Evolutionary conservation across 1,140 invertebrate genomes (phyloP).

Genomic region (Magallana ariakensis): DNA sequence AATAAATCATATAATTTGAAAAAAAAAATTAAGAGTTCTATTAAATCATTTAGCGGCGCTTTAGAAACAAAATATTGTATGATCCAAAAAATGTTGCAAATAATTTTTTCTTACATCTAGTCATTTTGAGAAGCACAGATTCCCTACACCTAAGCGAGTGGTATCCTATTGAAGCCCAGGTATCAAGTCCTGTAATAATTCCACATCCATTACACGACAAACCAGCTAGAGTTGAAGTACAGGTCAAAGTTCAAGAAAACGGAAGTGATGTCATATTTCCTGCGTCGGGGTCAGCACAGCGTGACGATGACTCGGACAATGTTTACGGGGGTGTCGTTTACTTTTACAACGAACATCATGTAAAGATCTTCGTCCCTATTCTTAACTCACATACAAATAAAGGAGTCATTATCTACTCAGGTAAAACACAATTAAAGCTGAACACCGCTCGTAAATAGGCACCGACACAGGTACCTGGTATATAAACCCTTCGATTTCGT

Average conservation of each 20-base stretch:
- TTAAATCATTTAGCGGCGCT: no score
- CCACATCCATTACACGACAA: not conserved
- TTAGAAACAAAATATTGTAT: no score
- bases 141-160: not conserved
- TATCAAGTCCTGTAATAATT: not conserved
- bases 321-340: constrained; percentile 44
- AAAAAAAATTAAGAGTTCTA: no score
- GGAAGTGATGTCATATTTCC: constrained; percentile 42
- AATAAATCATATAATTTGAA: no score
- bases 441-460: no score
- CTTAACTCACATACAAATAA: not conserved
- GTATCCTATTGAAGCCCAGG: not conserved
- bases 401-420: constrained; percentile 4
- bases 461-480: no score
- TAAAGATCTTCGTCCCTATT: not conserved
- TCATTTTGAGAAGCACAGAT: no score
- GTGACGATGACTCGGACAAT: constrained; percentile 42
- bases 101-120: no score
- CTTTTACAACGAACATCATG: constrained; percentile 43
- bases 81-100: no score
- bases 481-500: no score
- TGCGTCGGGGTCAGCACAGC: constrained; percentile 39
- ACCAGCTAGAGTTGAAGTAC: constrained; percentile 38
- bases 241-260: constrained; percentile 42
- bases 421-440: not conserved